Evolutionary conservation across 2,113 vertebrate species (phyloP).

Genomic region (Blennius ocellaris): DNA sequence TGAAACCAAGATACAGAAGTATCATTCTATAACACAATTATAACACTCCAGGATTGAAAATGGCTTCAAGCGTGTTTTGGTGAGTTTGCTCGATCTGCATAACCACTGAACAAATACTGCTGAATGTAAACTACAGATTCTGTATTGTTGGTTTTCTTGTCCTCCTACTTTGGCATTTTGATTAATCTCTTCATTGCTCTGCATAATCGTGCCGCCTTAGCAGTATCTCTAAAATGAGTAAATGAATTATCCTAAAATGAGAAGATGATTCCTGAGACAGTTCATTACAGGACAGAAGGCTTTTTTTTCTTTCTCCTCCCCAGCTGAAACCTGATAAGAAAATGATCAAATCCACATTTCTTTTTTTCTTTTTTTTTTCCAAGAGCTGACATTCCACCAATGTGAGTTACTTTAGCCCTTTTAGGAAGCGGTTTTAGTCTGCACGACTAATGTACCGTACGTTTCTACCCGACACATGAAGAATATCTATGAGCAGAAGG

Average conservation of each 20-base stretch:
- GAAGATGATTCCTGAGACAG: background rate
- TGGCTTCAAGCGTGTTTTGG: no score
- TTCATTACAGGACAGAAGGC: constrained; percentile 10
- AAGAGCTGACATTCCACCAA: no score
- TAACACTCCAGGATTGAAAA: no score
- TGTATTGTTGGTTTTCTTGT: constrained; percentile 9
- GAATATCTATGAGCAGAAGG: constrained; percentile 25
- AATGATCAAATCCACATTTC: no score
- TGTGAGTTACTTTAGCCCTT: no score
- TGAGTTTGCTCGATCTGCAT: background rate
- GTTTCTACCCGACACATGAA: background rate
- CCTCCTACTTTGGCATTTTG: background rate
- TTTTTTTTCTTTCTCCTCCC: constrained; percentile 6
- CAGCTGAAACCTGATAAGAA: background rate
- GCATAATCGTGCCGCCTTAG: background rate
- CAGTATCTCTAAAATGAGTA: constrained; percentile 15
- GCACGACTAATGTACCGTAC: no score
- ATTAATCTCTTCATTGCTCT: constrained; percentile 9
- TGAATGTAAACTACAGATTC: constrained; percentile 3
- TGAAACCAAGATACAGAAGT: no score
- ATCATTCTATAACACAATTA: no score
- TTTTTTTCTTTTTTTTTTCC: no score
- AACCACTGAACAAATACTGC: background rate
- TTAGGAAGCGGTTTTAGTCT: no score
- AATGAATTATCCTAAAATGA: constrained; percentile 14